These are phyloP conservation scores for Scomber japonicus DNA, from an alignment of 2,113 vertebrate species.

Conservation along the genomic window DNA sequence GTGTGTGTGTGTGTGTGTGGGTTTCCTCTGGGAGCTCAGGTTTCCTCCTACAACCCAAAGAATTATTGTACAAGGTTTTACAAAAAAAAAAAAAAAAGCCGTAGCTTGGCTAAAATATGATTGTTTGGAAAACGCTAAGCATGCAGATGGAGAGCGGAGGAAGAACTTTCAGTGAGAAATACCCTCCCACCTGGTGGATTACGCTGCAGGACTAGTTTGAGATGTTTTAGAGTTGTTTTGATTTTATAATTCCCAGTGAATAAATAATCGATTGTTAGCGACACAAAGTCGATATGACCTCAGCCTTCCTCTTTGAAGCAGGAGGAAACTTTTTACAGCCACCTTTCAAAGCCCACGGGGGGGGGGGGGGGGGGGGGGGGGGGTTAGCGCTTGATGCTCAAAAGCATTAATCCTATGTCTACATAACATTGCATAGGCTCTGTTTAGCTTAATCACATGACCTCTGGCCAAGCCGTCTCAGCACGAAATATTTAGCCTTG, in stretches of 20 bases:
- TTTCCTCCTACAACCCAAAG: background rate
- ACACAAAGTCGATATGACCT: no score
- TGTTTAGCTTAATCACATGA: conserved; percentile 26
- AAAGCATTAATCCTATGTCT: conserved; percentile 8
- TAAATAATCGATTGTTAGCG: no score
- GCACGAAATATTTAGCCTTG: conserved; percentile 26
- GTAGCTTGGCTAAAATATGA: background rate
- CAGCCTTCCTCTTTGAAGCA: no score
- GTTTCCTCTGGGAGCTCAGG: background rate
- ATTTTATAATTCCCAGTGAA: background rate
- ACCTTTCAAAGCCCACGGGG: background rate
- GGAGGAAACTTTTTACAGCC: no score
- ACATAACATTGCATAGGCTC: background rate
- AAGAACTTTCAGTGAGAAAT: background rate
- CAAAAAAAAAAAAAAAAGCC: no score
- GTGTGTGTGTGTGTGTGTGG: background rate
- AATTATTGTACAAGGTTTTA: background rate
- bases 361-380: no score
- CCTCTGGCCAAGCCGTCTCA: conserved; percentile 21
- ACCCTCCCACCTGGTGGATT: background rate
- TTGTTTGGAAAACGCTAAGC: background rate
- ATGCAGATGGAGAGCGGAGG: background rate
- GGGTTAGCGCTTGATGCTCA: conserved; percentile 5
- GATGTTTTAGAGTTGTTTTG: background rate
- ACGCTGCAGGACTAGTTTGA: background rate